Evolutionary conservation across 2,797 vertebrate species (phyloP).

Genomic region (Odontamblyopus rebecca): DNA sequence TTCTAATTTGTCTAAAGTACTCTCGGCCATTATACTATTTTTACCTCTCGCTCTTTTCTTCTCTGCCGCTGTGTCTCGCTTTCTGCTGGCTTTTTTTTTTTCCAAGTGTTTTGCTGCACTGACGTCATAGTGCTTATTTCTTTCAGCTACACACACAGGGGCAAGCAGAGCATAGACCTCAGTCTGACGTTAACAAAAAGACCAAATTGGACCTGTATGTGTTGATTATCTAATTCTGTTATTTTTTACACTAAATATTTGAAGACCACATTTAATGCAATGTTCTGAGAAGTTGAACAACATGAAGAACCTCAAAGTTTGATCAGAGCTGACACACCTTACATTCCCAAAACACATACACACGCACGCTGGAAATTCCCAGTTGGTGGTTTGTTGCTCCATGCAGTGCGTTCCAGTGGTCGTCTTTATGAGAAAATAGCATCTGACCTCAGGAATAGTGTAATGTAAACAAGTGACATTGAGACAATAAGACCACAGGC

Average conservation of each 20-base stretch:
- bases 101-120: constrained; percentile 56
- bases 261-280: too few species aligned
- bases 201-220: constrained; percentile 32
- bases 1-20: constrained; percentile 71
- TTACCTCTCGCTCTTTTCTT: constrained; percentile 51
- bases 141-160: constrained; percentile 43
- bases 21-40: constrained; percentile 68
- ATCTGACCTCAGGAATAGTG: not conserved
- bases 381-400: constrained; percentile 11
- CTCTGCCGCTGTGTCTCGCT: constrained; percentile 22
- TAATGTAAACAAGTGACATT: constrained; percentile 4
- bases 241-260: not conserved
- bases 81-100: constrained; percentile 35
- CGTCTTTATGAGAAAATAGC: constrained; percentile 4
- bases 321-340: constrained; percentile 5
- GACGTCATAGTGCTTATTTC: constrained; percentile 64
- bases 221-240: not conserved
- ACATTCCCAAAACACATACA: not conserved
- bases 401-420: constrained; percentile 17
- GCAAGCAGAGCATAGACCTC: constrained; percentile 8
- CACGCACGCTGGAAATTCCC: constrained; percentile 18
- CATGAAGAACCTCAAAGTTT: not conserved
- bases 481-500: not conserved
- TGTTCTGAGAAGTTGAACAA: not conserved
- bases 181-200: not conserved